A percentile compares a stretch with the other conserved stretches of the same genome.
These are phyloP conservation scores for Micromussa lordhowensis DNA, from an alignment of 92 coral and sea anemone species.

Conservation along the genomic window DNA sequence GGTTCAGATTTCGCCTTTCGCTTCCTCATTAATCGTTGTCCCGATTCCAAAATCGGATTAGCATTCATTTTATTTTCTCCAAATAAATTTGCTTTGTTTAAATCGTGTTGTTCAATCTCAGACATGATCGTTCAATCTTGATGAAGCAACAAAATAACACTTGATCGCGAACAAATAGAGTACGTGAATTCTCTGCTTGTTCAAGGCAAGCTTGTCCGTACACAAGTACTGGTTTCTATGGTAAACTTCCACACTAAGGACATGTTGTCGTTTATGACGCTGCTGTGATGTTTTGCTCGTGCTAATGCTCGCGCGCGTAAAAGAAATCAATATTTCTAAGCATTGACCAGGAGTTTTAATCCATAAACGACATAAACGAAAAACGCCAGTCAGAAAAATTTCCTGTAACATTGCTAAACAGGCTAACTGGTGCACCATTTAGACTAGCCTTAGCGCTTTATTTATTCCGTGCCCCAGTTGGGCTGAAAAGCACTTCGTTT, in stretches of 20 bases:
- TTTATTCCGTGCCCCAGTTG: too few species aligned
- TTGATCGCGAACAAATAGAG: neutral
- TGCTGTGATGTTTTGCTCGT: constrained; percentile 21
- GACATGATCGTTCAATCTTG: neutral
- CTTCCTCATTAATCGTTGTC: neutral
- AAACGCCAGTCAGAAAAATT: too few species aligned
- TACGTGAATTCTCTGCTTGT: neutral
- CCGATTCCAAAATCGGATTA: neutral
- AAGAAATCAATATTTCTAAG: neutral
- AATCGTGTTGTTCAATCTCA: neutral
- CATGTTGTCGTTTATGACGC: constrained; percentile 16
- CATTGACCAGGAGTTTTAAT: neutral
- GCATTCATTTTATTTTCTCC: neutral
- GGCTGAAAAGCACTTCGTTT: too few species aligned
- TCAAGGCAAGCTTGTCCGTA: neutral
- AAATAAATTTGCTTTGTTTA: neutral
- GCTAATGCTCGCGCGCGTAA: constrained; percentile 12
- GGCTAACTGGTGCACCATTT: too few species aligned
- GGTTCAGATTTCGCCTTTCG: constrained; percentile 3
- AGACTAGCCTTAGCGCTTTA: too few species aligned
- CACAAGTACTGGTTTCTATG: constrained; percentile 17
- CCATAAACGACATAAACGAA: too few species aligned
- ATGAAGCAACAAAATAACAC: neutral
- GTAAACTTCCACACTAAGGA: neutral
- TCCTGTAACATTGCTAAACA: too few species aligned